Percentiles rank a stretch among this genome's conserved stretches.
Evolutionary conservation across 2,113 vertebrate species (phyloP).

Genomic region (Dinomys branickii): DNA sequence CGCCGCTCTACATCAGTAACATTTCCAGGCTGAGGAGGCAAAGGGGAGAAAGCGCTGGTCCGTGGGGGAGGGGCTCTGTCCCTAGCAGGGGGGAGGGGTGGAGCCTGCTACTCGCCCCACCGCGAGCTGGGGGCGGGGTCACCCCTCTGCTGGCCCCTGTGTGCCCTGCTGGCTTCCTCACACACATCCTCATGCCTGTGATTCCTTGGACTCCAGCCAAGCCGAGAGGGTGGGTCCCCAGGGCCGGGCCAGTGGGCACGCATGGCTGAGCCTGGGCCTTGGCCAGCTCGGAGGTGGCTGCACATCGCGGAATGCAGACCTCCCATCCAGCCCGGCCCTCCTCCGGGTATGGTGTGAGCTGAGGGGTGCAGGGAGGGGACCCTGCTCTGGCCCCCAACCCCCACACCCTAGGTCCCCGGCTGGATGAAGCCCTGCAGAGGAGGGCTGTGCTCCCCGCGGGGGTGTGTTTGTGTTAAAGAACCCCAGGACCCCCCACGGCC

Average conservation of each 20-base stretch:
- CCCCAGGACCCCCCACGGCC: neutral
- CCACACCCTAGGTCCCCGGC: neutral
- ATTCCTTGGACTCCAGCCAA: conserved; percentile 60
- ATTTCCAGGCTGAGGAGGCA: neutral
- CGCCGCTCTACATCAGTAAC: neutral
- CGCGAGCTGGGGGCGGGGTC: neutral
- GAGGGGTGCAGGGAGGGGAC: neutral
- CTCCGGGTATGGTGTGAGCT: neutral
- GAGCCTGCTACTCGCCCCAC: neutral
- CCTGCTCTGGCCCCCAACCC: neutral
- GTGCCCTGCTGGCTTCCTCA: neutral
- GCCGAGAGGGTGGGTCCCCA: conserved; percentile 50
- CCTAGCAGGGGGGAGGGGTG: neutral
- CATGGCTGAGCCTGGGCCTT: neutral
- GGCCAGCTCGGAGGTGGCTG: neutral
- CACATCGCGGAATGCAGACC: neutral
- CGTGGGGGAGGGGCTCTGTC: neutral
- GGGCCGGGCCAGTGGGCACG: conserved; percentile 6
- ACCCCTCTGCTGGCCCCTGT: neutral
- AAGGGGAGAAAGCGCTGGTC: neutral
- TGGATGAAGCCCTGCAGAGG: neutral
- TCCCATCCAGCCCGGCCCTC: neutral
- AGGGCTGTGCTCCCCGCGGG: too few species aligned
- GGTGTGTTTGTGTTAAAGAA: neutral
- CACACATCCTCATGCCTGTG: conserved; percentile 67